Evolutionary conservation across 2,797 vertebrate genomes (phyloP), one percentile per base, ranked within the genome.

Genomic region (Helicolenus hilgendorfi): DNA sequence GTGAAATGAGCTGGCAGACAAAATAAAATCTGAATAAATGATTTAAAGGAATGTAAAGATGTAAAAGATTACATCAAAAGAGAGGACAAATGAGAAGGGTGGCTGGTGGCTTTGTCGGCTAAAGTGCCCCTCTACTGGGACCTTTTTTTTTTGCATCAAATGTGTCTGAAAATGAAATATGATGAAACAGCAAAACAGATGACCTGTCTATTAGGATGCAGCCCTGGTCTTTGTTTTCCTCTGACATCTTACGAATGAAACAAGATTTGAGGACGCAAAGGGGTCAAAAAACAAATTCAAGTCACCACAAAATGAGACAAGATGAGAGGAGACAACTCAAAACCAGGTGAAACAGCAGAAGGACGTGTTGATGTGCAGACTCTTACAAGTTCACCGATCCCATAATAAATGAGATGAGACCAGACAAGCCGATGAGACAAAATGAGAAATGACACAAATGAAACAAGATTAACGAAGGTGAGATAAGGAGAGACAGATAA

Each of bases 401-500:
- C 5, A 53, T 71, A 11, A n/a, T 55, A 64, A 64, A 55, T 22
- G 15, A 72, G 24, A 72, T 41, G 31, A 83, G 72, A 55, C 14
- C 62, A 72, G 70, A 87, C 24, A 36, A 69, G 60, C 22, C 6
- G 13, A 7, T 15, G 31, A 55, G 10, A 70, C 58, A 13, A 64
- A 74, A 67, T 60, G 22, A 89, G 59, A 71, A 24, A 38, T 72
- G 20, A 53, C 14, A 76, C 71, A 59, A 77, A 45, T 65, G 36
- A 74, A 72, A 84, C 26, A 22, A 59, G 36, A 79, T 78, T 75
- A 80, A 77, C 58, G 2, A 15, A 92, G 76, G 68, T 78, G 56
- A 77, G 78, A 87, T 58, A 62, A 80, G 89, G 70, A 67, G 27
- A 67, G 60, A 81, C 55, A 70, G 38, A 83, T 78, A 73, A 87